Evolutionary conservation across 1,140 invertebrate species (phyloP).

Genomic region (Condylostylus longicornis): DNA sequence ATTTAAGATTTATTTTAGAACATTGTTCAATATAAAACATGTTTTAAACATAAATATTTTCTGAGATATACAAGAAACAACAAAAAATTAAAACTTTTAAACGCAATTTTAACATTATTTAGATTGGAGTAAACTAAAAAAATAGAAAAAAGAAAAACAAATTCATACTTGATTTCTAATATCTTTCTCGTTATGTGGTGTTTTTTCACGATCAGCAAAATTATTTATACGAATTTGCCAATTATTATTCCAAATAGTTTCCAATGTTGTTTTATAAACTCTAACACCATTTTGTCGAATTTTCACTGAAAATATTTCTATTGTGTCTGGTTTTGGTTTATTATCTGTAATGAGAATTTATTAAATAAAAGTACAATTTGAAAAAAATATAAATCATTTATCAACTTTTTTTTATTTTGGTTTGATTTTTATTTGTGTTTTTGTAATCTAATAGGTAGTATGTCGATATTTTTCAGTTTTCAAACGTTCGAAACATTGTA

Average conservation of each 20-base stretch:
- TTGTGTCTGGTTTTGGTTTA: slow-evolving; percentile 49
- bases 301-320: slow-evolving; percentile 46
- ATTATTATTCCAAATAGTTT: slow-evolving; percentile 48
- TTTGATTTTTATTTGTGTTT: not conserved
- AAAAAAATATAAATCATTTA: not conserved
- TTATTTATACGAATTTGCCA: slow-evolving; percentile 52
- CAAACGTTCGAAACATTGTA: too few species aligned
- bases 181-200: slow-evolving; percentile 44
- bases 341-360: slow-evolving; percentile 38
- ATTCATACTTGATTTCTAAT: slow-evolving; percentile 45
- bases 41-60: too few species aligned
- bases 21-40: too few species aligned
- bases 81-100: too few species aligned
- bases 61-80: too few species aligned
- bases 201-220: slow-evolving; percentile 47
- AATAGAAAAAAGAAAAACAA: too few species aligned
- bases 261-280: slow-evolving; percentile 40
- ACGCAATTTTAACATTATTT: too few species aligned
- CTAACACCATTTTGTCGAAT: slow-evolving; percentile 43
- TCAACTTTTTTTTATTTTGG: slow-evolving; percentile 1
- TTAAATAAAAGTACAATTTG: too few species aligned
- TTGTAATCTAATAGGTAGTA: too few species aligned
- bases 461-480: too few species aligned
- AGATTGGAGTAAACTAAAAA: too few species aligned
- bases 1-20: too few species aligned